Percentiles rank a stretch among this genome's conserved stretches.
phyloP scores from a whole-genome alignment of 1,140 invertebrate species.

The Euura saliciscinereae region DNA sequence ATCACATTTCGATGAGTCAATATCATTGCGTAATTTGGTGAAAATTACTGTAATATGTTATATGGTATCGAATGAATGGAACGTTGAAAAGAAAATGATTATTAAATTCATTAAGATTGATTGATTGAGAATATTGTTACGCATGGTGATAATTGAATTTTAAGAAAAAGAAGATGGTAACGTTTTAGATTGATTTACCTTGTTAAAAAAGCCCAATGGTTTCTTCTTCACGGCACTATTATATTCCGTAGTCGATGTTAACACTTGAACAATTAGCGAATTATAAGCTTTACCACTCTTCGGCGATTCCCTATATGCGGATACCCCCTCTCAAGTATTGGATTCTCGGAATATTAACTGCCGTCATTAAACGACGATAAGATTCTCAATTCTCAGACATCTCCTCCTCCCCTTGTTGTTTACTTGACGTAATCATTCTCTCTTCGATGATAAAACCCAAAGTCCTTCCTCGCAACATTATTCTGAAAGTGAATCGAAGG shows the following conservation, averaged over 20 bases:
- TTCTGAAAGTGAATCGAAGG: too few species aligned
- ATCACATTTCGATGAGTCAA: neutral
- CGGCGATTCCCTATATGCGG: slow-evolving; percentile 53
- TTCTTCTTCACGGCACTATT: slow-evolving; percentile 11
- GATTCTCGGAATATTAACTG: slow-evolving; percentile 23
- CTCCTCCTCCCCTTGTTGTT: neutral
- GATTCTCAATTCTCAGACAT: neutral
- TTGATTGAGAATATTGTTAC: neutral
- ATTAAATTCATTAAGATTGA: too few species aligned
- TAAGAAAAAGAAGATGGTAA: too few species aligned
- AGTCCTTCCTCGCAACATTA: too few species aligned
- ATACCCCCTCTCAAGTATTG: slow-evolving; percentile 33
- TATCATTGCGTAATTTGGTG: neutral
- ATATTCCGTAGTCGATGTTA: slow-evolving; percentile 34
- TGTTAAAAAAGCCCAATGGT: slow-evolving; percentile 21
- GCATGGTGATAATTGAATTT: too few species aligned
- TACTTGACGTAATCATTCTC: slow-evolving; percentile 3
- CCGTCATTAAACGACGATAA: slow-evolving; percentile 12
- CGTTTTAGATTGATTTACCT: slow-evolving; percentile 26
- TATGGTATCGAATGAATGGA: too few species aligned
- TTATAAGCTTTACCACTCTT: slow-evolving; percentile 41
- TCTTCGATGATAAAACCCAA: neutral
- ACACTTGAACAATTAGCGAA: slow-evolving; percentile 38
- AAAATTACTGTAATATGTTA: too few species aligned
- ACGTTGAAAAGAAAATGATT: too few species aligned